Conservation (phyloP, 2,888 invertebrate genomes). For the Galerucella calmariensis region DNA sequence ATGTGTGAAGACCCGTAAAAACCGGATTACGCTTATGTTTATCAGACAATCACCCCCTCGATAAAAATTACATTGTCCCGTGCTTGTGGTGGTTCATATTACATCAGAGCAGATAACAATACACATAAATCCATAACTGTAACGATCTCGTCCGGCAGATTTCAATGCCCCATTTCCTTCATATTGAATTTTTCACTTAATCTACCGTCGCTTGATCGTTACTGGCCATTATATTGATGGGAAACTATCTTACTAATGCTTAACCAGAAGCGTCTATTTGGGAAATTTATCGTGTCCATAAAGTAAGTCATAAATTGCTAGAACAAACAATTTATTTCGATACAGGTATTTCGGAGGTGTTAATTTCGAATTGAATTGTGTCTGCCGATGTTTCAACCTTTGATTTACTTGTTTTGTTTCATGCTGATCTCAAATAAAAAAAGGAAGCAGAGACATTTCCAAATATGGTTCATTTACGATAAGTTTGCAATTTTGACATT, state of each 20-base stretch:
- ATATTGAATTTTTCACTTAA: constrained; percentile 57
- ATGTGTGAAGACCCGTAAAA: background rate
- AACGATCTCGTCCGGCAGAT: constrained; percentile 59
- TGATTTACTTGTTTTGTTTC: too few relatives aligned
- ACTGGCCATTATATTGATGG: constrained; percentile 12
- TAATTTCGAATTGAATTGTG: background rate
- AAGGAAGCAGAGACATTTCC: too few relatives aligned
- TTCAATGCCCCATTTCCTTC: constrained; percentile 55
- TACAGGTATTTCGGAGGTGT: background rate
- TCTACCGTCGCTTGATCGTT: constrained; percentile 35
- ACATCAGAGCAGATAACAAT: constrained; percentile 52
- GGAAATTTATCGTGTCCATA: constrained; percentile 1
- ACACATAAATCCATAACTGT: constrained; percentile 60
- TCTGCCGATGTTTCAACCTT: background rate
- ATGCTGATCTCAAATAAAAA: too few relatives aligned
- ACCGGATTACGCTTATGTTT: background rate
- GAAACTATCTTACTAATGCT: background rate
- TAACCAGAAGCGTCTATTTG: background rate
- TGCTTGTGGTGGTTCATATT: background rate
- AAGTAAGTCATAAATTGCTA: background rate
- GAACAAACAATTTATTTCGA: background rate
- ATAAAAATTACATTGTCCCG: constrained; percentile 53
- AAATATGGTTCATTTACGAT: too few relatives aligned
- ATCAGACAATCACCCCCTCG: constrained; percentile 32
- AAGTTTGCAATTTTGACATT: too few relatives aligned